Conservation (phyloP, 2,113 vertebrate genomes). For the Pterophyllum scalare region DNA sequence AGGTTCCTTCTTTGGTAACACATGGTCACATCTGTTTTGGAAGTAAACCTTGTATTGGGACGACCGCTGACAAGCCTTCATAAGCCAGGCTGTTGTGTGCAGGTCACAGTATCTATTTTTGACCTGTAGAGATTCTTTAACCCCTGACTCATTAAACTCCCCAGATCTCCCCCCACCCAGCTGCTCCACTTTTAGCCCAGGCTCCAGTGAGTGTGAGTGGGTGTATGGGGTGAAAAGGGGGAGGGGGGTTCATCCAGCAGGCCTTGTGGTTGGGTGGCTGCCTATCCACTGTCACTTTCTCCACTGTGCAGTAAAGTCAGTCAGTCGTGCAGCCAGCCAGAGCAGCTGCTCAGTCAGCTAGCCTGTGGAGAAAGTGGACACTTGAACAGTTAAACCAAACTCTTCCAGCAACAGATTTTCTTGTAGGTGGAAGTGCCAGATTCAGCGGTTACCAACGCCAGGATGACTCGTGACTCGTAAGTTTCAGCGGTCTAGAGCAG, state of each 20-base stretch:
- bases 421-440: slow-evolving; percentile 41
- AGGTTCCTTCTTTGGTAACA: slow-evolving; percentile 3
- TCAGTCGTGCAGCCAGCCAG: slow-evolving; percentile 1
- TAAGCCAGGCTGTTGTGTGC: slow-evolving; percentile 23
- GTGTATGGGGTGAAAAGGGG: neutral
- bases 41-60: neutral
- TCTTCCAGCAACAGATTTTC: neutral
- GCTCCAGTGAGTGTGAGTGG: slow-evolving; percentile 39
- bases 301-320: slow-evolving; percentile 16
- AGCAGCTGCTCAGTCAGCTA: slow-evolving; percentile 40
- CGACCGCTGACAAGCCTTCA: neutral
- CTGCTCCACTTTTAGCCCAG: slow-evolving; percentile 65
- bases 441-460: slow-evolving; percentile 15
- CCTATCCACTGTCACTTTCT: slow-evolving; percentile 43
- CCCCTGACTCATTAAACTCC: slow-evolving; percentile 18
- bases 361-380: slow-evolving; percentile 40
- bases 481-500: slow-evolving; percentile 26
- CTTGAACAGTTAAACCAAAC: slow-evolving; percentile 4
- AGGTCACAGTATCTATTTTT: slow-evolving; percentile 54
- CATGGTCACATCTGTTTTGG: slow-evolving; percentile 18
- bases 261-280: slow-evolving; percentile 2
- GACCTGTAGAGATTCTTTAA: slow-evolving; percentile 19
- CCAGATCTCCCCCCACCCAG: slow-evolving; percentile 7
- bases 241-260: neutral
- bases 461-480: slow-evolving; percentile 76